These are phyloP conservation scores for Chlorodrepanis virens DNA, from an alignment of 2,113 vertebrate species.

Conservation along the genomic window DNA sequence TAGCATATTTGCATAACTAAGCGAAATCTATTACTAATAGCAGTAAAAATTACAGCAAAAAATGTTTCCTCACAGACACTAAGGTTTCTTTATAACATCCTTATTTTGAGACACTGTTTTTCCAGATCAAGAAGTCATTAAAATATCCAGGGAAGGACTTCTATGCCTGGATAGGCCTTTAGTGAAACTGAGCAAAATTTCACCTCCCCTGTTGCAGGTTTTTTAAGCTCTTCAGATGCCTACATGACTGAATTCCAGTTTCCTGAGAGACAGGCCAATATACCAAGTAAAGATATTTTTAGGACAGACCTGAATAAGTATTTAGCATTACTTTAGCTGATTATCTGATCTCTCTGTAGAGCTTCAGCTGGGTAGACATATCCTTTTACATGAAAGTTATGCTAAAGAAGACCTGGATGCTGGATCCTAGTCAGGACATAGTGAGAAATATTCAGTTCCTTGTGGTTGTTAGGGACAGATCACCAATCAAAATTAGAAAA, in stretches of 20 bases:
- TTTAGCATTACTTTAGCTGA: neutral
- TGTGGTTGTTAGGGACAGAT: neutral
- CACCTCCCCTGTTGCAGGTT: accelerated
- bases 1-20: neutral
- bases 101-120: neutral
- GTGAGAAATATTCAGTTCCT: neutral
- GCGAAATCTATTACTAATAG: neutral
- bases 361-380: neutral
- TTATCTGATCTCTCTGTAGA: neutral
- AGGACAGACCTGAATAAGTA: neutral
- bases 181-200: neutral
- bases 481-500: neutral
- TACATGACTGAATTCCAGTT: neutral
- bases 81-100: neutral
- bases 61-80: neutral
- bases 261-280: neutral
- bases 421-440: neutral
- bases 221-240: neutral
- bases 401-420: neutral
- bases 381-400: neutral
- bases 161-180: neutral
- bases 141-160: neutral
- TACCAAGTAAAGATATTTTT: neutral
- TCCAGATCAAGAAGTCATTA: neutral
- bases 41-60: neutral